Evolutionary conservation across 2,113 vertebrate genomes (phyloP).

Genomic region (Bubo bubo): DNA sequence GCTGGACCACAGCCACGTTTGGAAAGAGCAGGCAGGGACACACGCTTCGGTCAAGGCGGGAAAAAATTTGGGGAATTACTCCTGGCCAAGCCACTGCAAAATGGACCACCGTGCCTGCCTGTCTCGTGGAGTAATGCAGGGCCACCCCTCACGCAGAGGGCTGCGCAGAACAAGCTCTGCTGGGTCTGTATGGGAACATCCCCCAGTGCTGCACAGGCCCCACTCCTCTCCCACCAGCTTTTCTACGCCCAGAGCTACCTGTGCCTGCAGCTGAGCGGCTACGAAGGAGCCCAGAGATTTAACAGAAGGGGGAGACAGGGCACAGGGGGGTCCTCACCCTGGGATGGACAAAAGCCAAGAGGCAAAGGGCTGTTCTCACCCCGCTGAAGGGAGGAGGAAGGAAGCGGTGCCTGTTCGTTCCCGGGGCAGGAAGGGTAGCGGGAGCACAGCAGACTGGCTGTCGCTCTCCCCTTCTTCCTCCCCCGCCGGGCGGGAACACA

Average conservation of each 20-base stretch:
- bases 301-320: background rate
- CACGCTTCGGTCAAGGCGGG: rapidly evolving
- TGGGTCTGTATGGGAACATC: rapidly evolving
- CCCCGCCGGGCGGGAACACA: background rate
- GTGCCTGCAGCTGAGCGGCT: background rate
- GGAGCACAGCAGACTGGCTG: background rate
- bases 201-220: background rate
- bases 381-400: background rate
- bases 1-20: background rate
- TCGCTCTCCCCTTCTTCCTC: background rate
- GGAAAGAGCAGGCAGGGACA: rapidly evolving
- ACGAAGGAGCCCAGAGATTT: background rate
- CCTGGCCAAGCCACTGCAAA: background rate
- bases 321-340: too few relatives aligned
- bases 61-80: background rate
- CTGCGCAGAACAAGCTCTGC: background rate
- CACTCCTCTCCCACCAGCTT: background rate
- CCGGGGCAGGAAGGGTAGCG: background rate
- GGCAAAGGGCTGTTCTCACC: background rate
- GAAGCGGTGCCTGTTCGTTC: background rate
- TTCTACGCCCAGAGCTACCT: background rate
- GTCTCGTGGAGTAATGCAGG: rapidly evolving
- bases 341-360: background rate
- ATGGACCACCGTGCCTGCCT: rapidly evolving
- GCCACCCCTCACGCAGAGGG: rapidly evolving